Evolutionary conservation across 2,797 vertebrate species (phyloP), one percentile per base, ranked within the genome.

Genomic region (Scolopax bukidnonensis): DNA sequence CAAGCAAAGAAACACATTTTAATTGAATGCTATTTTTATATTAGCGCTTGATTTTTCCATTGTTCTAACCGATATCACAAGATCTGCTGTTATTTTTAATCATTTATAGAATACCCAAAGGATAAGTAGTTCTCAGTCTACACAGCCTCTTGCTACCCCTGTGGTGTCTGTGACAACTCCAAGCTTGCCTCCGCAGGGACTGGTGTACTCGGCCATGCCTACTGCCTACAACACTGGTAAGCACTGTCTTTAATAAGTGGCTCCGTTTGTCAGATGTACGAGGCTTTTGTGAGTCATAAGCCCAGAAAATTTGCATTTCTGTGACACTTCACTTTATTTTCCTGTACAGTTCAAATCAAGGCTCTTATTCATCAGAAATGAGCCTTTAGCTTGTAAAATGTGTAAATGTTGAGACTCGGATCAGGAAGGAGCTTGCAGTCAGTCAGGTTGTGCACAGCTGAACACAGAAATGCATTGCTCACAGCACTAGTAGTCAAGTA

Each of bases 161-260:
- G 99, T 99, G 64, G 99, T 99, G 96, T 99, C 99, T 14, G 99
- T 99, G 97, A 99, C 99, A 93, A 99, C 99, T 94, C 99, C 99
- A 25, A 99, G 99, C 95, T 97, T 99, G 98, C 98, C 99, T 82
- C 98, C 99, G 0, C 99, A 99, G 98, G 99, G 99, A 91, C 98
- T 99, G 84, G 98, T 99, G 76, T 99, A 99, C 96, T 99, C 99
- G 32, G 99, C 99, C 96, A 99, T 99, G 99, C 99, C 99, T 38
- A 99, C 99, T 87, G 98, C 99, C 97, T 99, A 99, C 98, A 99
- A 99, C 97, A 98, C 99, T 86, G 99, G 99, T 99, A 96, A 98
- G 98, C 89, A 8, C 38, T 25, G 38, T 17, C 33, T 38, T 33
- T 32, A 30, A 4, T 10, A 19, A 53, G 38, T 30, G 83, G 4